These are phyloP conservation scores for Antennarius maculatus DNA, from an alignment of 2,797 vertebrate genomes.

Conservation along the genomic window DNA sequence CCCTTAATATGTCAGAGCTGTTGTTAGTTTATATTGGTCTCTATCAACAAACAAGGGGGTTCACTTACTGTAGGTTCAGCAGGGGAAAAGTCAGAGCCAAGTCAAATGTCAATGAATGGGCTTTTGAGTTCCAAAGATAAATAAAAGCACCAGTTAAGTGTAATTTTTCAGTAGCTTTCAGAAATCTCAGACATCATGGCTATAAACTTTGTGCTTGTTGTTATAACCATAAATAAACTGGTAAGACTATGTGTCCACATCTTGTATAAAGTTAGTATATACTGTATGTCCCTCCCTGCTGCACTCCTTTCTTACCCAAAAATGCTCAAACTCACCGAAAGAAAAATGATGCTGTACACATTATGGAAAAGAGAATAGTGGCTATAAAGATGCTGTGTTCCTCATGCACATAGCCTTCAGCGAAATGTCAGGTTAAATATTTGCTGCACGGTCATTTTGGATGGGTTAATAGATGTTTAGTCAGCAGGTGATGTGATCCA, in stretches of 20 bases:
- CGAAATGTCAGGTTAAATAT: slow-evolving; percentile 3
- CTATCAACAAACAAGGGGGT: slow-evolving; percentile 42
- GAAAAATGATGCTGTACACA: slow-evolving; percentile 1
- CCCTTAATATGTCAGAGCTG: slow-evolving; percentile 28
- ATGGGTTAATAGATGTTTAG: slow-evolving; percentile 43
- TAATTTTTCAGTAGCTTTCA: slow-evolving; percentile 66
- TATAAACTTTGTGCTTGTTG: slow-evolving; percentile 66
- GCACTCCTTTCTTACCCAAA: slow-evolving; percentile 23
- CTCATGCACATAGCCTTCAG: not conserved
- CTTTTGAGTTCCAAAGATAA: slow-evolving; percentile 75
- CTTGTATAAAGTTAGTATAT: slow-evolving; percentile 48
- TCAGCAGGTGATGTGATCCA: slow-evolving; percentile 44
- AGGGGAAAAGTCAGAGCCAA: slow-evolving; percentile 48
- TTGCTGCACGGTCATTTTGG: slow-evolving; percentile 14
- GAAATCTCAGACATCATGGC: slow-evolving; percentile 9
- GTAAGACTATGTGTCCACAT: slow-evolving; percentile 42
- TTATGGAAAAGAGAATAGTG: not conserved
- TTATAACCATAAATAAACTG: slow-evolving; percentile 55
- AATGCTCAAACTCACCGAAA: slow-evolving; percentile 23
- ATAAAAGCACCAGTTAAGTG: slow-evolving; percentile 68
- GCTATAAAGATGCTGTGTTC: not conserved
- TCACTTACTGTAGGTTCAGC: slow-evolving; percentile 31
- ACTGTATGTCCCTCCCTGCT: not conserved
- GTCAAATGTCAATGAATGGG: slow-evolving; percentile 73
- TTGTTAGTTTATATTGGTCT: slow-evolving; percentile 45